Evolutionary conservation across 1,140 invertebrate species (phyloP).

Genomic region (Pteromalus puparum): DNA sequence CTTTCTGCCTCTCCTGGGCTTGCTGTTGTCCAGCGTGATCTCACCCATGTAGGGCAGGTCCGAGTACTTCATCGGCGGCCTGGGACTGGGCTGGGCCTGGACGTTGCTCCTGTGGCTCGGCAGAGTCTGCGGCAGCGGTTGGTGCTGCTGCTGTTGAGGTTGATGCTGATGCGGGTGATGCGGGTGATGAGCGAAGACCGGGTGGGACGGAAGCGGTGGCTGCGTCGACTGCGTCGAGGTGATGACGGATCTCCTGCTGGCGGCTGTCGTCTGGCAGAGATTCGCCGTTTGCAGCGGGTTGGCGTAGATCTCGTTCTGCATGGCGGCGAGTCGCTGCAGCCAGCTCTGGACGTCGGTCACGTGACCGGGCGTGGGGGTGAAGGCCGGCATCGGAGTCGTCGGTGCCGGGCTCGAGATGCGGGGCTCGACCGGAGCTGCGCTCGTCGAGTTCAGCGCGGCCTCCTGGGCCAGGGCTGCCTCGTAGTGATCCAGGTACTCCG

Average conservation of each 20-base stretch:
- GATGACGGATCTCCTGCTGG: slow-evolving; percentile 65
- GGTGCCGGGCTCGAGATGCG: slow-evolving; percentile 48
- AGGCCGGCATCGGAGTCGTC: slow-evolving; percentile 51
- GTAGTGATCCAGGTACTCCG: slow-evolving; percentile 87
- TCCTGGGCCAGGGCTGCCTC: slow-evolving; percentile 81
- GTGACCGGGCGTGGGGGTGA: slow-evolving; percentile 63
- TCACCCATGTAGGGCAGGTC: slow-evolving; percentile 93
- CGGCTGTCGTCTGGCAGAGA: slow-evolving; percentile 42
- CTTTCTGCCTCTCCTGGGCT: slow-evolving; percentile 88
- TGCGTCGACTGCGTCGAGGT: slow-evolving; percentile 63
- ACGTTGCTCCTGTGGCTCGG: background rate
- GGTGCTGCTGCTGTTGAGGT: slow-evolving; percentile 44
- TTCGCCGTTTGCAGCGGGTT: slow-evolving; percentile 43
- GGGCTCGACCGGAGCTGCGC: slow-evolving; percentile 54
- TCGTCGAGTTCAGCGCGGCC: slow-evolving; percentile 65
- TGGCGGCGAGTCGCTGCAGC: slow-evolving; percentile 82
- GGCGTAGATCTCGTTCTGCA: slow-evolving; percentile 76
- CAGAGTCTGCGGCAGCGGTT: background rate
- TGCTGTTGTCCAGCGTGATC: slow-evolving; percentile 90
- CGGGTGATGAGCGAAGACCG: slow-evolving; percentile 44
- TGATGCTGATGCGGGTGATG: slow-evolving; percentile 54
- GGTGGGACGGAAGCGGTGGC: slow-evolving; percentile 51
- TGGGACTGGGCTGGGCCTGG: slow-evolving; percentile 60
- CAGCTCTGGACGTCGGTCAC: slow-evolving; percentile 80
- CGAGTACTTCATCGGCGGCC: slow-evolving; percentile 82